Conservation (phyloP, 1,140 invertebrate species). For the Eulimnadia texana region DNA sequence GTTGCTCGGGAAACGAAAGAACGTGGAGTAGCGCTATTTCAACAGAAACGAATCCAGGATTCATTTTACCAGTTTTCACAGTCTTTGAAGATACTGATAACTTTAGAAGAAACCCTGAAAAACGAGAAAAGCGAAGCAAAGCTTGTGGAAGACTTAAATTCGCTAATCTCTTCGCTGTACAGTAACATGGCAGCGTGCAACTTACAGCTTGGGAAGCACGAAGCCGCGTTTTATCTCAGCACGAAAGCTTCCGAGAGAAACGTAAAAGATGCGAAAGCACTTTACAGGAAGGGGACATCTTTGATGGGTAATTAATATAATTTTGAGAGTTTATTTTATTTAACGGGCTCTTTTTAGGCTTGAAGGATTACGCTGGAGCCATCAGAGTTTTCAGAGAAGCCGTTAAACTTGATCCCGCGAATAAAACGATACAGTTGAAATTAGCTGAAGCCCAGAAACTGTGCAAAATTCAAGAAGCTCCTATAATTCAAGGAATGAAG, state of each 20-base stretch:
- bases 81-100: background rate
- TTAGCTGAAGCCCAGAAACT: background rate
- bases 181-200: slow-evolving; percentile 5
- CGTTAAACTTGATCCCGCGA: background rate
- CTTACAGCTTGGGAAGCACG: background rate
- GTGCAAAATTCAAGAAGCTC: background rate
- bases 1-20: slow-evolving; percentile 1
- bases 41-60: background rate
- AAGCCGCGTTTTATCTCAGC: background rate
- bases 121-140: background rate
- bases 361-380: background rate
- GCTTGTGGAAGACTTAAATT: background rate
- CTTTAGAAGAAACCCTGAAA: background rate
- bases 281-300: slow-evolving; percentile 1
- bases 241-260: background rate
- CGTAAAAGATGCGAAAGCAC: background rate
- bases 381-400: background rate
- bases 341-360: no score
- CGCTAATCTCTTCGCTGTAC: background rate
- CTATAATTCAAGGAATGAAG: background rate
- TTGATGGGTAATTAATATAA: background rate
- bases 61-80: background rate
- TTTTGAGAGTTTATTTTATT: background rate
- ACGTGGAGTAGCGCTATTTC: background rate
- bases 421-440: background rate